These are phyloP conservation scores for Cerceris rybyensis DNA, from an alignment of 2,888 invertebrate species.

Conservation along the genomic window DNA sequence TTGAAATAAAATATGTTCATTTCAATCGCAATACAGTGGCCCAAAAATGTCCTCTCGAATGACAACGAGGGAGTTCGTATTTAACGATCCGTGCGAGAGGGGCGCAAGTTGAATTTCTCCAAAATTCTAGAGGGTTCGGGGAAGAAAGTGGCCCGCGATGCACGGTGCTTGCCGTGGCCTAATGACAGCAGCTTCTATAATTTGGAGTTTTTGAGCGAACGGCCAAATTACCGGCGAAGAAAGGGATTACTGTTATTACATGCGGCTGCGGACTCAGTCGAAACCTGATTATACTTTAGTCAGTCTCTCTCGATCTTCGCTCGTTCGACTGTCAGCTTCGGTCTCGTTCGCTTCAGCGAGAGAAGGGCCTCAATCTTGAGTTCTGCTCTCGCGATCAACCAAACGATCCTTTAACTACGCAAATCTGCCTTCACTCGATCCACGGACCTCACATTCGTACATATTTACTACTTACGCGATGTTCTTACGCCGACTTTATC, in stretches of 20 bases:
- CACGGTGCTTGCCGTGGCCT: slow-evolving; percentile 67
- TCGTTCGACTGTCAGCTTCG: slow-evolving; percentile 74
- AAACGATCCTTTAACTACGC: slow-evolving; percentile 56
- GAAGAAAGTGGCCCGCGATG: slow-evolving; percentile 64
- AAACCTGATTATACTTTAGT: slow-evolving; percentile 80
- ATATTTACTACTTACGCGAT: neutral
- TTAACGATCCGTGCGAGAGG: slow-evolving; percentile 44
- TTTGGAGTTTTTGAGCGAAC: slow-evolving; percentile 81
- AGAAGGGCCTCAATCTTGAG: slow-evolving; percentile 32
- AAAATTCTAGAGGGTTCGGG: slow-evolving; percentile 63
- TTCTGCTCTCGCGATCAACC: slow-evolving; percentile 33
- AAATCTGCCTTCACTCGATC: slow-evolving; percentile 24
- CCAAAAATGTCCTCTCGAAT: neutral
- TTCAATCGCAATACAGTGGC: neutral
- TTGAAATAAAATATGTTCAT: neutral
- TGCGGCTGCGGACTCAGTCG: slow-evolving; percentile 76
- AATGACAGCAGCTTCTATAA: slow-evolving; percentile 82
- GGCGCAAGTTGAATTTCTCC: slow-evolving; percentile 53
- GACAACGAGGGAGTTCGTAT: slow-evolving; percentile 14
- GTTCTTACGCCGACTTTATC: neutral
- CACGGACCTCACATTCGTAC: slow-evolving; percentile 1
- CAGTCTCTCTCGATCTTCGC: slow-evolving; percentile 74
- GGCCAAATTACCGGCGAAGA: slow-evolving; percentile 79
- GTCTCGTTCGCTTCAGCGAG: slow-evolving; percentile 53
- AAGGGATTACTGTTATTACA: slow-evolving; percentile 82